Percentiles rank a stretch among this genome's conserved stretches.
Evolutionary conservation across 2,113 vertebrate genomes (phyloP).

Genomic region (Phrynosoma platyrhinos): DNA sequence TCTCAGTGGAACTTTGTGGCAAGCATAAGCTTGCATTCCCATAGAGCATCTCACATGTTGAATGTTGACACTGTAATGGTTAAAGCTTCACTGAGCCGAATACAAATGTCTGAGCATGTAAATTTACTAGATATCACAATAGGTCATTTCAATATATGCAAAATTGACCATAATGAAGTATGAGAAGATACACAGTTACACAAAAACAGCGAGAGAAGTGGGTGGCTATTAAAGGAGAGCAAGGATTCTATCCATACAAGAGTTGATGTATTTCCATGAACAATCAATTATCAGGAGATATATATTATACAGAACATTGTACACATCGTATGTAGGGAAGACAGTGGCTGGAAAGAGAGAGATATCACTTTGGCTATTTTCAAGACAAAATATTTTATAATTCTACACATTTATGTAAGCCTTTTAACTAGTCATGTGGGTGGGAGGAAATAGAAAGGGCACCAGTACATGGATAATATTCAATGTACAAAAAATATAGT

Average conservation of each 20-base stretch:
- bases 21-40: constrained; percentile 16
- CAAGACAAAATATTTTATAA: neutral
- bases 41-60: constrained; percentile 8
- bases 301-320: neutral
- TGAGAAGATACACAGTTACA: neutral
- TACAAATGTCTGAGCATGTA: neutral
- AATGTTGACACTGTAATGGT: constrained; percentile 10
- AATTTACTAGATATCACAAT: neutral
- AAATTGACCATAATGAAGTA: neutral
- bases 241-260: neutral
- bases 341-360: too few species aligned
- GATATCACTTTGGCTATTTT: neutral
- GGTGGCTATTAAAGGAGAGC: neutral
- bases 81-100: constrained; percentile 4
- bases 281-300: neutral
- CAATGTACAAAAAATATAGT: too few species aligned
- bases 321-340: neutral
- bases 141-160: neutral
- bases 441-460: neutral
- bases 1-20: neutral
- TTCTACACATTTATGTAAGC: too few species aligned
- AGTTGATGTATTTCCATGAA: neutral
- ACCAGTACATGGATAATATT: neutral
- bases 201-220: neutral
- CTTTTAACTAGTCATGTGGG: neutral